Evolutionary conservation across 1,140 invertebrate genomes (phyloP), one percentile per base, ranked within the genome.

Genomic region (Plodia interpunctella): DNA sequence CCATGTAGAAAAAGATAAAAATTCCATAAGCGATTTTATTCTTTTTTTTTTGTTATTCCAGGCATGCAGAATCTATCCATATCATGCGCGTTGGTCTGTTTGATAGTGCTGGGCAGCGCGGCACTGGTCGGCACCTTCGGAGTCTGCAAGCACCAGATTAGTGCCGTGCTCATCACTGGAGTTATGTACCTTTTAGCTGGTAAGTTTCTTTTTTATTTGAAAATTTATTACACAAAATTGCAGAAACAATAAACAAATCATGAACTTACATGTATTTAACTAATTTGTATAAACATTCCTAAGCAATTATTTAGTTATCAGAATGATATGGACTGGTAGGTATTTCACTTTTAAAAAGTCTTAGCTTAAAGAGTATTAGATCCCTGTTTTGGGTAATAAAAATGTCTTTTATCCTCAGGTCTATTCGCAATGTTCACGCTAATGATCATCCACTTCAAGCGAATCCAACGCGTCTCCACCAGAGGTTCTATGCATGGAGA

Each of bases 31-130:
- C n/a, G n/a, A n/a, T 25, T 25, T 25, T 32, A 32, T 9, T 32
- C 1, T 11, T 32, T 10, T 11, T 32, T 32, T 32, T 10, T 9
- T 32, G 1, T 1, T 5, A 32, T 55, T 60, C 0, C 82, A 97
- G 96, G 96, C 77, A 98, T 98, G 96, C 96, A 97, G 86, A 98
- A 98, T 85, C 88, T 97, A 63, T 97, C 96, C 54, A 97, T 97
- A 83, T 97, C 96, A 9, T 98, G 96, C 83, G 95, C 96, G 17
- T 90, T 97, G 63, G 96, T 98, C 0, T 96, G 96, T 74, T 91
- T 97, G 20, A 97, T 98, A 67, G 93, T 97, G 13, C 78, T 98
- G 57, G 94, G 94, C 17, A 94, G 94, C 64, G 95, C 96, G 2
- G 95, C 95, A 3, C 84, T 97, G 6, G 94, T 97, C 0, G 96